Evolutionary conservation across 2,888 invertebrate genomes (phyloP).

Genomic region (Xiphydria camelus): DNA sequence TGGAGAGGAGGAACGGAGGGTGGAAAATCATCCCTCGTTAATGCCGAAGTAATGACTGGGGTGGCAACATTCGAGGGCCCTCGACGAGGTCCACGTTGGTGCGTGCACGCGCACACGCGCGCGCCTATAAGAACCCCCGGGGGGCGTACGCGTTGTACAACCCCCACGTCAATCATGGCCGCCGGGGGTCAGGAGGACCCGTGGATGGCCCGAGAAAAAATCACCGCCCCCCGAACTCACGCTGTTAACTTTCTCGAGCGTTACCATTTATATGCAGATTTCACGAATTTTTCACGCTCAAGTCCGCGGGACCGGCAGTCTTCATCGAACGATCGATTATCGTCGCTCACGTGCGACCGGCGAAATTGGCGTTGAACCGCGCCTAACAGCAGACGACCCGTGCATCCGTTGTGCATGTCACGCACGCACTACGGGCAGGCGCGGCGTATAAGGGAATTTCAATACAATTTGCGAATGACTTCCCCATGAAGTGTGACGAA

Average conservation of each 20-base stretch:
- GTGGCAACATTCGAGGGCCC: conserved; percentile 51
- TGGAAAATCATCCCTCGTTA: conserved; percentile 50
- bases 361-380: no score
- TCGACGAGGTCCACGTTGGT: conserved; percentile 21
- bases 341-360: no score
- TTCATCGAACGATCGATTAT: not conserved
- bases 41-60: conserved; percentile 54
- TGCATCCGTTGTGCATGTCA: no score
- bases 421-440: no score
- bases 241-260: conserved; percentile 16
- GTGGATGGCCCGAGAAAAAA: conserved; percentile 18
- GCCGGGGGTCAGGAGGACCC: conserved; percentile 18
- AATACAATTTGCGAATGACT: no score
- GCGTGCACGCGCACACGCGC: conserved; percentile 6
- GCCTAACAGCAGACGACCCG: not conserved
- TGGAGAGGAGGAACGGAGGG: conserved; percentile 15
- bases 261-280: conserved; percentile 36
- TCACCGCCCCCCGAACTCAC: conserved; percentile 12
- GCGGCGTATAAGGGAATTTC: no score
- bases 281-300: conserved; percentile 15
- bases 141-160: not conserved
- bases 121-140: conserved; percentile 6
- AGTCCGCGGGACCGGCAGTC: not conserved
- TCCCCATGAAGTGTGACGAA: no score
- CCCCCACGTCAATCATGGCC: conserved; percentile 34